Evolutionary conservation across 2,888 invertebrate species (phyloP).

Genomic region (Agrochola lota): DNA sequence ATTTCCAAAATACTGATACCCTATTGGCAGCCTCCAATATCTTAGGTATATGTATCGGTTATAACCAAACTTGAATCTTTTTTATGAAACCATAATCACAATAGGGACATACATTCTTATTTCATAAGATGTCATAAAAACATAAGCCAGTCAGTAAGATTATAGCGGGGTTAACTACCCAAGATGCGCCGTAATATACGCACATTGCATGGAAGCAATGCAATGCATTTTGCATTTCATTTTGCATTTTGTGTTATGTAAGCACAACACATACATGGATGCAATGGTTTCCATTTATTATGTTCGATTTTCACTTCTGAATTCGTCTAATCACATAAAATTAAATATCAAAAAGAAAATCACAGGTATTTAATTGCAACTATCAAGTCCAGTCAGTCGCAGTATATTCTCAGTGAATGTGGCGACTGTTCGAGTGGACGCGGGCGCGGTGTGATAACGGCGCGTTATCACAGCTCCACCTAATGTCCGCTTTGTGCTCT

Average conservation of each 20-base stretch:
- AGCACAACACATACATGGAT: too few relatives aligned
- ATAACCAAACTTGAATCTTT: background rate
- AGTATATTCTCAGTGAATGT: constrained; percentile 83
- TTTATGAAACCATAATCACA: background rate
- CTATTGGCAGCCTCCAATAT: background rate
- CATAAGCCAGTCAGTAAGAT: too few relatives aligned
- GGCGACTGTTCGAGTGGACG: constrained; percentile 84
- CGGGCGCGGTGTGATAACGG: constrained; percentile 86
- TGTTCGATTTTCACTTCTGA: background rate
- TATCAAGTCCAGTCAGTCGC: constrained; percentile 69
- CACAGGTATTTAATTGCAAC: constrained; percentile 62
- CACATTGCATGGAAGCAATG: too few relatives aligned
- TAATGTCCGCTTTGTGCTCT: constrained; percentile 74
- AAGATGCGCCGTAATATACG: too few relatives aligned
- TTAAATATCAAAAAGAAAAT: background rate
- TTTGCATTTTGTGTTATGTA: too few relatives aligned
- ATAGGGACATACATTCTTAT: too few relatives aligned
- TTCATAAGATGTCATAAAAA: too few relatives aligned
- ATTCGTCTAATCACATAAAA: background rate
- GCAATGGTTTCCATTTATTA: too few relatives aligned
- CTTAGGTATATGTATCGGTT: too few relatives aligned
- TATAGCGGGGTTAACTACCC: too few relatives aligned
- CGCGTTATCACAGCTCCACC: constrained; percentile 81
- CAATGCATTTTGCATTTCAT: too few relatives aligned
- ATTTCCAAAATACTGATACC: background rate